Percentiles rank a stretch among this genome's conserved stretches.
Conservation (phyloP, 2,888 invertebrate genomes). For the Orthonevra nobilis region DNA sequence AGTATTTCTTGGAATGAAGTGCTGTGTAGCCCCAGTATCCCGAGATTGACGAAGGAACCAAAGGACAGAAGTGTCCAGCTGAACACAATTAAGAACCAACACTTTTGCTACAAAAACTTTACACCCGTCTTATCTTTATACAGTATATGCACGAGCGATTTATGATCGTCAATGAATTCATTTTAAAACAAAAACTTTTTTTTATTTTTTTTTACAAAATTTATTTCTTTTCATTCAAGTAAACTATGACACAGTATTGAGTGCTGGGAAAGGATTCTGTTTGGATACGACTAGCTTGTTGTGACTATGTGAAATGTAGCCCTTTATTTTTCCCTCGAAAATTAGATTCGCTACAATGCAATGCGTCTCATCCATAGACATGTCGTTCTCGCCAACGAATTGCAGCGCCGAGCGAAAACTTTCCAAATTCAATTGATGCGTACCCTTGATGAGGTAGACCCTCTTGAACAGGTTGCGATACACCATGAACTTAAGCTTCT, state of each 20-base stretch:
- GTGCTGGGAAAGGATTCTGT: constrained; percentile 95
- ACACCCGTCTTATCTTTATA: too few relatives aligned
- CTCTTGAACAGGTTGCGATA: constrained; percentile 98
- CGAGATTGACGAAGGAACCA: too few relatives aligned
- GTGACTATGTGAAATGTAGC: constrained; percentile 98
- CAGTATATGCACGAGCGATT: too few relatives aligned
- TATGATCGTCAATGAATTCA: too few relatives aligned
- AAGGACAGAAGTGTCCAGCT: too few relatives aligned
- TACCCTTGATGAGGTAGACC: constrained; percentile 87
- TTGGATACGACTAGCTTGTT: constrained; percentile 98
- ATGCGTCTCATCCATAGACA: constrained; percentile 96
- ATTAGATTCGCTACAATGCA: constrained; percentile 98
- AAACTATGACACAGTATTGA: constrained; percentile 83
- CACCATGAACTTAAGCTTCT: constrained; percentile 96
- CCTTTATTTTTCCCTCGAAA: constrained; percentile 97
- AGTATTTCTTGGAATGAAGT: too few relatives aligned
- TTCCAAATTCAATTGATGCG: constrained; percentile 93
- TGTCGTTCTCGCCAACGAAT: constrained; percentile 90
- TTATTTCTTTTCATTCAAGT: too few relatives aligned
- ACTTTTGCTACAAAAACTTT: too few relatives aligned
- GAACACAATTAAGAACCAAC: too few relatives aligned
- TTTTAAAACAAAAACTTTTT: constrained; percentile 23
- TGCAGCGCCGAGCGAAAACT: constrained; percentile 91
- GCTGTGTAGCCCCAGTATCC: too few relatives aligned
- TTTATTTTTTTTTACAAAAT: constrained; percentile 5